phyloP scores from a whole-genome alignment of 2,888 invertebrate genomes.

The Phaonia tiefii region DNA sequence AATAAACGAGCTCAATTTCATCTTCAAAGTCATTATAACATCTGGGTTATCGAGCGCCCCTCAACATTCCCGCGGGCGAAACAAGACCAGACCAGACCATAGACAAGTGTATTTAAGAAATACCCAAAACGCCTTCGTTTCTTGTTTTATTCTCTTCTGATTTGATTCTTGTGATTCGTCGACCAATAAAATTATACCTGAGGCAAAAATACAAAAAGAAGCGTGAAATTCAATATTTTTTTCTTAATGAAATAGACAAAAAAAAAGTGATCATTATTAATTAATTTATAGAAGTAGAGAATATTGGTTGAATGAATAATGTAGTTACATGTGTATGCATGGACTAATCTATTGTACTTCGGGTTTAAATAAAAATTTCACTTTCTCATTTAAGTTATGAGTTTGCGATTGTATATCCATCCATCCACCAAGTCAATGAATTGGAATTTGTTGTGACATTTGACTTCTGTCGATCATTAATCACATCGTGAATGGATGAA shows the following conservation, averaged over 20 bases:
- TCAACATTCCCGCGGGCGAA: not conserved
- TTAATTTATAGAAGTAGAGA: not conserved
- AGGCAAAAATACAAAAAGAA: constrained; percentile 2
- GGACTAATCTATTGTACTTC: not conserved
- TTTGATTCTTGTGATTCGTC: not conserved
- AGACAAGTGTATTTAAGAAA: not conserved
- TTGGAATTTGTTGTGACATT: constrained; percentile 29
- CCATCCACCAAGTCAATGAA: not conserved
- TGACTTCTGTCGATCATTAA: constrained; percentile 33
- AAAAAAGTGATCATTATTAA: constrained; percentile 20
- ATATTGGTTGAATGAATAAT: no score
- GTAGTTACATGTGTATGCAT: not conserved
- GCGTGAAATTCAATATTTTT: constrained; percentile 25
- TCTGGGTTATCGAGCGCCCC: constrained; percentile 8
- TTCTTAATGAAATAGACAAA: not conserved
- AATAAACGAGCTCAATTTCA: constrained; percentile 6
- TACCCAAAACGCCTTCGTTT: no score
- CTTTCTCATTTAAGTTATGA: constrained; percentile 32
- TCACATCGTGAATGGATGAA: constrained; percentile 6
- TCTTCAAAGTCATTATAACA: constrained; percentile 9
- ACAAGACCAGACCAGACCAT: not conserved
- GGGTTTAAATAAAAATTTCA: constrained; percentile 9
- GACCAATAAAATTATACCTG: constrained; percentile 20
- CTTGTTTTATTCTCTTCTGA: not conserved
- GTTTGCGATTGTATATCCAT: not conserved